phyloP scores from a whole-genome alignment of 2,888 invertebrate species.

The Nomada goodeniana region DNA sequence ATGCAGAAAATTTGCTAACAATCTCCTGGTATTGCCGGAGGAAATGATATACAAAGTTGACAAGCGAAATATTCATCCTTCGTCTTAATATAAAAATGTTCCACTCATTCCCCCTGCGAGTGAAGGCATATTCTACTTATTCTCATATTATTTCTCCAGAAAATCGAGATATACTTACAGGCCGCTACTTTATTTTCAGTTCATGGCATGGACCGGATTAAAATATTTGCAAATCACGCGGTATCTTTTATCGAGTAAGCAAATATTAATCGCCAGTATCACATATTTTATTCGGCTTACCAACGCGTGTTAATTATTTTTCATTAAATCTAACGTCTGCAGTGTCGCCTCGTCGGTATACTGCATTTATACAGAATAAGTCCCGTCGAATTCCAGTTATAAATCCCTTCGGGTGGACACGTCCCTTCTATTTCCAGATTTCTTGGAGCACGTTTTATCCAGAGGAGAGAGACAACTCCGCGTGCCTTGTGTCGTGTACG shows the following conservation, averaged over 20 bases:
- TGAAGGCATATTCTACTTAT: no score
- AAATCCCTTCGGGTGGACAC: constrained; percentile 24
- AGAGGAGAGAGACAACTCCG: not conserved
- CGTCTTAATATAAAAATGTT: not conserved
- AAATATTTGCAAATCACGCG: no score
- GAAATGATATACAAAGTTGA: not conserved
- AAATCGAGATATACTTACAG: no score
- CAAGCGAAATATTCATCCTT: no score
- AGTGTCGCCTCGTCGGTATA: no score
- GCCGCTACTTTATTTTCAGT: no score
- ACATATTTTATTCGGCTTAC: no score
- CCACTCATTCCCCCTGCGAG: no score
- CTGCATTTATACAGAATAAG: not conserved
- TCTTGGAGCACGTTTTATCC: constrained; percentile 15
- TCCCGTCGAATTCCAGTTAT: constrained; percentile 11
- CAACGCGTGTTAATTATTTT: not conserved
- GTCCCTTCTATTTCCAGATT: constrained; percentile 31
- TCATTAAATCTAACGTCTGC: not conserved
- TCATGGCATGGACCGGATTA: no score
- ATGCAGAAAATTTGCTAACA: constrained; percentile 41
- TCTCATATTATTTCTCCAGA: no score
- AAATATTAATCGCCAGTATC: no score
- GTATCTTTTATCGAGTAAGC: no score
- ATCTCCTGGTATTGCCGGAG: constrained; percentile 19
- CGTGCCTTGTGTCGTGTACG: constrained; percentile 15